Conservation (phyloP, 2,113 vertebrate genomes). For the Procapra przewalskii region DNA sequence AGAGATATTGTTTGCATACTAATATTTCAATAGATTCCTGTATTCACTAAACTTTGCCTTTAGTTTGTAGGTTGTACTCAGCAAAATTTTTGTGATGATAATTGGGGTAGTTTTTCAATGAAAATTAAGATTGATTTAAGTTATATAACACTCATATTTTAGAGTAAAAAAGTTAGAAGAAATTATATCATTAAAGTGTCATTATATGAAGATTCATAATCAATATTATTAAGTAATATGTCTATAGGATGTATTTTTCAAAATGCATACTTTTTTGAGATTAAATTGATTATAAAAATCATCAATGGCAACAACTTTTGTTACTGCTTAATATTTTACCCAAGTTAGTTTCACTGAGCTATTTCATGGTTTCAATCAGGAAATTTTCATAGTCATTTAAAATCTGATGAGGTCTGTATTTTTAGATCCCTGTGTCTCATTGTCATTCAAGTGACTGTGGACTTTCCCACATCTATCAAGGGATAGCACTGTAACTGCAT, state of each 20-base stretch:
- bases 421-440: constrained; percentile 40
- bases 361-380: constrained; percentile 52
- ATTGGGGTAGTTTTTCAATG: neutral
- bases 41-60: neutral
- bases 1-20: neutral
- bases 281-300: constrained; percentile 47
- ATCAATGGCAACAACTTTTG: neutral
- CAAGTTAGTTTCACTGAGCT: constrained; percentile 45
- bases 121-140: neutral
- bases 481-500: constrained; percentile 26
- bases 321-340: constrained; percentile 47
- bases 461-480: constrained; percentile 31
- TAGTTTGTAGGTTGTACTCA: neutral
- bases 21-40: neutral
- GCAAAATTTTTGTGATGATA: constrained; percentile 27
- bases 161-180: neutral
- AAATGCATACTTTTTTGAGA: neutral
- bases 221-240: neutral
- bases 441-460: constrained; percentile 39
- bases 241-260: neutral
- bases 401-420: constrained; percentile 45
- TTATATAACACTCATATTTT: neutral
- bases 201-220: neutral
- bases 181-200: neutral
- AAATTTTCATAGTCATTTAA: constrained; percentile 35